phyloP scores from a whole-genome alignment of 2,888 invertebrate genomes.

The Lasioglossum morio region DNA sequence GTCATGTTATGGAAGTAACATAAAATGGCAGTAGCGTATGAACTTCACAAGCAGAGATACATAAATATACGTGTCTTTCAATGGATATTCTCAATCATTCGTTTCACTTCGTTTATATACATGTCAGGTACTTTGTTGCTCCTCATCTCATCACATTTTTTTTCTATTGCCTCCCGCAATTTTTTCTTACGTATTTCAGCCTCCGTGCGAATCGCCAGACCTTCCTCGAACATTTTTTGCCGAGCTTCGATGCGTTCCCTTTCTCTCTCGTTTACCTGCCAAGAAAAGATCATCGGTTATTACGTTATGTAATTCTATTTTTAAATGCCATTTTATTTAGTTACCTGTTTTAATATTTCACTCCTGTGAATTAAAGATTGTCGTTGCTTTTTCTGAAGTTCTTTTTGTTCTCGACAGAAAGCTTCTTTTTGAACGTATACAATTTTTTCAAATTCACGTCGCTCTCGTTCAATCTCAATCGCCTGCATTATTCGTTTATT shows the following conservation, averaged over 20 bases:
- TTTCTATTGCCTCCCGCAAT: conserved; percentile 85
- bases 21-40: neutral
- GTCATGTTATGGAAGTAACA: conserved; percentile 91
- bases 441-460: conserved; percentile 87
- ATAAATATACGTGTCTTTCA: conserved; percentile 56
- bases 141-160: conserved; percentile 87
- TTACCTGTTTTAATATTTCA: conserved; percentile 88
- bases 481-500: conserved; percentile 88
- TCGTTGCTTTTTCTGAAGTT: conserved; percentile 81
- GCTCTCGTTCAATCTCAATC: conserved; percentile 88
- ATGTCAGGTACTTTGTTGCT: conserved; percentile 86
- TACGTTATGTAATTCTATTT: neutral
- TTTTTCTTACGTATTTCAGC: conserved; percentile 86
- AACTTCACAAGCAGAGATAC: conserved; percentile 23
- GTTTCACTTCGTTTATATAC: conserved; percentile 86
- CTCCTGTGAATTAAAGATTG: conserved; percentile 86
- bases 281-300: neutral
- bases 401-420: conserved; percentile 85
- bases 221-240: conserved; percentile 89
- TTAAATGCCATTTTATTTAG: neutral
- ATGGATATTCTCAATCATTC: conserved; percentile 78
- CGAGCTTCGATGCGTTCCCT: conserved; percentile 87
- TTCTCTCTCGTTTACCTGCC: conserved; percentile 88
- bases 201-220: conserved; percentile 88
- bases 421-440: conserved; percentile 86